Evolutionary conservation across 2,113 vertebrate genomes (phyloP).

Genomic region (Loxodonta africana): DNA sequence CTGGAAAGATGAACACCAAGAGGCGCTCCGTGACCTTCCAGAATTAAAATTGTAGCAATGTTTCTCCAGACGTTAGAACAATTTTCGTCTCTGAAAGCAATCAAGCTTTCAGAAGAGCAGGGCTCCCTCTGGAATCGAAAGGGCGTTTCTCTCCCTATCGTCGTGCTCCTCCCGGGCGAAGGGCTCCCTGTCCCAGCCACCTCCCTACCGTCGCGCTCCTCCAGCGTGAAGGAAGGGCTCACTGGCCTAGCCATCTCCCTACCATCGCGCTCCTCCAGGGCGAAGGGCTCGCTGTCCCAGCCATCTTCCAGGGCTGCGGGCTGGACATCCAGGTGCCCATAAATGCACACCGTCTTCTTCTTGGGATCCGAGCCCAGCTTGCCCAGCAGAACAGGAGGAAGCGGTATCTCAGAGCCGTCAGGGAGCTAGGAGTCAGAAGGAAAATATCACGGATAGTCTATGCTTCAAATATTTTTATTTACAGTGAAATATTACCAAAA

Average conservation of each 20-base stretch:
- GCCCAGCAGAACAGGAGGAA: conserved; percentile 96
- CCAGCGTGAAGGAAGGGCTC: conserved; percentile 94
- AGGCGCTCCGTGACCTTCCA: neutral
- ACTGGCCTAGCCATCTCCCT: conserved; percentile 94
- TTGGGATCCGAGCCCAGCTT: conserved; percentile 92
- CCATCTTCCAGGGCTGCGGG: conserved; percentile 94
- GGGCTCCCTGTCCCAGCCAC: conserved; percentile 97
- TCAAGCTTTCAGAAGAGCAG: too few relatives aligned
- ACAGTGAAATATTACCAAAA: neutral
- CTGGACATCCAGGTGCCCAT: conserved; percentile 98
- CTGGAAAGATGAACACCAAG: neutral
- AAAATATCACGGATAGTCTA: neutral
- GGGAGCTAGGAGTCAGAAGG: conserved; percentile 88
- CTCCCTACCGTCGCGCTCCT: conserved; percentile 95
- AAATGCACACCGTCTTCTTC: conserved; percentile 97
- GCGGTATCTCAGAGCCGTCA: conserved; percentile 94
- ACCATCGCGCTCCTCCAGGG: conserved; percentile 96
- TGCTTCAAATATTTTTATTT: rapidly evolving
- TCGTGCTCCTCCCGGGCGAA: conserved; percentile 96
- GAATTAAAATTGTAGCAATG: neutral
- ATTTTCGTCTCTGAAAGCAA: too few relatives aligned
- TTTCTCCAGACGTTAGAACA: neutral
- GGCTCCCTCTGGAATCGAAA: too few relatives aligned
- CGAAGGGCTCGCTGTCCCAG: conserved; percentile 98
- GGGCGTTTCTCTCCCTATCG: conserved; percentile 87